phyloP scores from a whole-genome alignment of 2,797 vertebrate genomes.

The Gadopsis marmoratus region DNA sequence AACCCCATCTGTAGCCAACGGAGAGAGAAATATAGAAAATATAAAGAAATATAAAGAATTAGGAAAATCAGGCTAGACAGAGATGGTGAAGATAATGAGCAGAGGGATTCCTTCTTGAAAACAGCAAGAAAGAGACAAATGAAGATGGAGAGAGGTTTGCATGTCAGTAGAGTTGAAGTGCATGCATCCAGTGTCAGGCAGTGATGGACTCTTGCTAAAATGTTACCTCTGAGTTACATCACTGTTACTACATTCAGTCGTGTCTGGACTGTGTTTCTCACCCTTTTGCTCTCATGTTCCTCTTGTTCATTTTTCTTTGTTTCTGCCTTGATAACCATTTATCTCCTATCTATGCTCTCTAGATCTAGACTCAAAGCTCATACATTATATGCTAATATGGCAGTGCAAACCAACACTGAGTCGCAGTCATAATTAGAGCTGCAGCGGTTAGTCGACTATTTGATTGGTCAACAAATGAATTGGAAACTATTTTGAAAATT shows the following conservation, averaged over 20 bases:
- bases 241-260: conserved; percentile 34
- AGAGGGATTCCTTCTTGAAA: neutral
- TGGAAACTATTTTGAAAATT: neutral
- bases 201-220: conserved; percentile 39
- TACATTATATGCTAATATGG: neutral
- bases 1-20: conserved; percentile 6
- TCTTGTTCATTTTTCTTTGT: neutral
- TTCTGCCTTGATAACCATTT: conserved; percentile 13
- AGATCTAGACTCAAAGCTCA: neutral
- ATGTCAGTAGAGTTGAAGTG: conserved; percentile 17
- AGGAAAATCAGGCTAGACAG: neutral
- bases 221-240: conserved; percentile 63
- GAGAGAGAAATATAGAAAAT: conserved; percentile 3
- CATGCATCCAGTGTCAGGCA: conserved; percentile 8
- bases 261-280: conserved; percentile 36
- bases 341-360: conserved; percentile 5
- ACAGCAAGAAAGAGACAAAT: conserved; percentile 12
- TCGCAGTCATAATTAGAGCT: neutral
- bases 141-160: conserved; percentile 14
- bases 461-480: neutral
- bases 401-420: neutral
- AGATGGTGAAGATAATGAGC: conserved; percentile 8
- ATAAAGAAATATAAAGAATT: neutral
- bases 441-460: neutral
- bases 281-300: neutral